Base-by-base conservation (phyloP, 2,797 vertebrate genomes). In the Artibeus lituratus region DNA sequence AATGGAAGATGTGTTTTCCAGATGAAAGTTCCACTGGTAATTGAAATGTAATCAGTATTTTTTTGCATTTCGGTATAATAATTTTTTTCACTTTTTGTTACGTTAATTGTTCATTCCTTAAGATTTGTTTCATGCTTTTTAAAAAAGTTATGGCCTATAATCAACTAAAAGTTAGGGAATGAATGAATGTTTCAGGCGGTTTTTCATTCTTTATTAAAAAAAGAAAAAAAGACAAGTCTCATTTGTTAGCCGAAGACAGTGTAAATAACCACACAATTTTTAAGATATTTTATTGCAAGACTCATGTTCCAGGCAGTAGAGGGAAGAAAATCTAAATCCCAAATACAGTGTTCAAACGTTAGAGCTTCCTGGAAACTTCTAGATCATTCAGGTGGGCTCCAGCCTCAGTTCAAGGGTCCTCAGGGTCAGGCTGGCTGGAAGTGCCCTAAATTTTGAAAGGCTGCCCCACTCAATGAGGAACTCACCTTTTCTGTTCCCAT, bases 1-100 rank as follows among this genome's bases (percentile, higher is more conserved):
- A 96, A 4, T 15, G 24, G 77, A 85, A 88, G 91, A 88, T 96
- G 73, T 90, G 91, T 96, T 98, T 98, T 95, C 94, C 96, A 97
- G 97, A 96, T 97, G 74, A 62, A 90, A 78, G 72, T 15, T 22
- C 49, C n/a, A 86, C 93, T 93, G 70, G 57, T 90, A 94, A 94
- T 19, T 96, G 81, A 97, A 96, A 39, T 80, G 69, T 94, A 44
- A 94, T 90, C 93, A 72, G 76, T 97, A 87, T 96, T 98, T 97
- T 97, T 78, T 84, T 29, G 1, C 80, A 3, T 96, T 21, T 5
- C 78, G 81, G 82, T 86, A 91, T 93, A 74, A 2, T n/a, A 80
- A 67, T 96, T 73, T 73, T 37, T 80, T 95, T 92, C 11, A 19
- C 26, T 95, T 96, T 97, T 94, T 80, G 76, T 82, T 86, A 86